Base-by-base conservation (phyloP, 2,888 invertebrate species). In the Hecatera dysodea region DNA sequence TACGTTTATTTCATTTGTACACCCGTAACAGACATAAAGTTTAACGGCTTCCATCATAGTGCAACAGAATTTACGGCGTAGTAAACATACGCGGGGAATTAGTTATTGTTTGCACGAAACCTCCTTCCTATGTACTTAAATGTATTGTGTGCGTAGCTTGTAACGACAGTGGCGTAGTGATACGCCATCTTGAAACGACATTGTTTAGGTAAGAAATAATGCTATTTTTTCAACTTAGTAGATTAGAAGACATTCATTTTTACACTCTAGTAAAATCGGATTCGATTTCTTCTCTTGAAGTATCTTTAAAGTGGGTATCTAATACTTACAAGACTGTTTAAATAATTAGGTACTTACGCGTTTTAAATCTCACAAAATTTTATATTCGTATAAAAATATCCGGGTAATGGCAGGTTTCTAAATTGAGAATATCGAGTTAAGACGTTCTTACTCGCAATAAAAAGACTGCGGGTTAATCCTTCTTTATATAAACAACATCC, bases 1-100 rank as follows among this genome's bases (percentile, higher is more conserved):
- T 55, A 46, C 48, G 52, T 67, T 74, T 55, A 68, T 67, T 75
- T 78, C 80, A 78, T 80, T 78, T 68, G 64, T 79, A 63, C 44
- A 65, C 73, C 59, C 55, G 50, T 63, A 67, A 61, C 60, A 65
- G n/a, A 52, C 63, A 67, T 79, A 74, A 80, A 80, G 46, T 74
- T 61, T 74, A 56, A 79, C 33, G 52, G 52, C 22, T 48, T 61
- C 59, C 67, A 39, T 36, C 24, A 57, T 80, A 74, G 67, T 79
- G 80, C 63, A 74, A 36, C 19, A 17, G 53, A 74, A 79, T 79
- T 77, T 67, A 79, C 53, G 42, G 27, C 65, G 50, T 59, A 56
- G 60, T 74, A 64, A 74, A 79, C 77, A 79, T 56, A 67, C 67
- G 36, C 19, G 33, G 39, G 11, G 53, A 65, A 61, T 77, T 67